Conservation (phyloP, 2,888 invertebrate genomes). For the Zelleria hepariella region DNA sequence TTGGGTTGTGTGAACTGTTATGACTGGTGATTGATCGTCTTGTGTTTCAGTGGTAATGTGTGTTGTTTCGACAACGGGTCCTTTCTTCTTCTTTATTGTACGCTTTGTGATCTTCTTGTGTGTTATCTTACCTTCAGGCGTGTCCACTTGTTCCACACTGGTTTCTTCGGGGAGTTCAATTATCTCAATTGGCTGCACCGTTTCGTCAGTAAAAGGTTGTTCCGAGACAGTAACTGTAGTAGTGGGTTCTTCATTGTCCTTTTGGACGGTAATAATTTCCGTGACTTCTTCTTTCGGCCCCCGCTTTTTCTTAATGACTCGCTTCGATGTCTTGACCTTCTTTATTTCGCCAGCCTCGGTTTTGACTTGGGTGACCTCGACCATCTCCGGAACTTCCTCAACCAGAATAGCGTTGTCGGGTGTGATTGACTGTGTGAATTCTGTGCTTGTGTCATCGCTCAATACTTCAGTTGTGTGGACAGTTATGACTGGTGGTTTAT, state of each 20-base stretch:
- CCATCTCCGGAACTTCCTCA: constrained; percentile 13
- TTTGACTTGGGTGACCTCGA: constrained; percentile 15
- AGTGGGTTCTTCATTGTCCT: constrained; percentile 17
- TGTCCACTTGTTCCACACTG: neutral
- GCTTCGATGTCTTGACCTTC: constrained; percentile 15
- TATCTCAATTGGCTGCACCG: constrained; percentile 4
- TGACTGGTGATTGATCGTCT: constrained; percentile 19
- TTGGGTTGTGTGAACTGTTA: constrained; percentile 17
- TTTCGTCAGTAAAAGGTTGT: constrained; percentile 13
- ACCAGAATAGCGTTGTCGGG: constrained; percentile 12
- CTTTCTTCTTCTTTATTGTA: constrained; percentile 27
- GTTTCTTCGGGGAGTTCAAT: constrained; percentile 24
- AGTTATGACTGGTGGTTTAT: constrained; percentile 22
- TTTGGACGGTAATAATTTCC: constrained; percentile 21
- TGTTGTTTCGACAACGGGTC: constrained; percentile 31
- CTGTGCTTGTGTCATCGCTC: constrained; percentile 6
- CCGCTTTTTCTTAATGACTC: constrained; percentile 17
- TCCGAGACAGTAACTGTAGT: constrained; percentile 16
- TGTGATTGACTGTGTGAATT: constrained; percentile 1
- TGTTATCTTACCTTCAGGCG: constrained; percentile 27
- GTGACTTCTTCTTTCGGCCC: constrained; percentile 20
- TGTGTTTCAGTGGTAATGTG: constrained; percentile 31
- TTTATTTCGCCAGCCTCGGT: constrained; percentile 20
- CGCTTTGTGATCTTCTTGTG: constrained; percentile 24
- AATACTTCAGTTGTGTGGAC: constrained; percentile 14